phyloP scores from a whole-genome alignment of 2,113 vertebrate species.

The Sinocyclocheilus rhinocerous region DNA sequence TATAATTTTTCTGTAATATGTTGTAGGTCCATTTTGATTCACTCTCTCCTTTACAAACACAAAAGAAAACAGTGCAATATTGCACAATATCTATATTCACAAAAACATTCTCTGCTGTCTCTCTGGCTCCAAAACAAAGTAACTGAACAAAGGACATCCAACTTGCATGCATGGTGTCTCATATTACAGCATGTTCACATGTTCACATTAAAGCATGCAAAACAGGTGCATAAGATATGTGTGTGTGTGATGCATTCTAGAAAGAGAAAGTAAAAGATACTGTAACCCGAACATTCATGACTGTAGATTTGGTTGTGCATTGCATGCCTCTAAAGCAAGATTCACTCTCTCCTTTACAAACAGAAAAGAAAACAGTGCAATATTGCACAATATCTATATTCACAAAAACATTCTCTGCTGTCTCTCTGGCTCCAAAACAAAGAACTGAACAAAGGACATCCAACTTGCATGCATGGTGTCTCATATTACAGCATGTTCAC shows the following conservation, averaged over 20 bases:
- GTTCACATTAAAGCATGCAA: neutral
- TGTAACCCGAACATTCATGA: neutral
- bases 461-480: neutral
- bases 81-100: neutral
- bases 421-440: slow-evolving; percentile 34
- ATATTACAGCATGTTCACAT: slow-evolving; percentile 12
- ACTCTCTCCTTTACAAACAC: neutral
- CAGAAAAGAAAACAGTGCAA: neutral
- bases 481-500: slow-evolving; percentile 27
- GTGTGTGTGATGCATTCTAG: neutral
- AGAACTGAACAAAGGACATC: slow-evolving; percentile 8
- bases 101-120: neutral
- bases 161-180: slow-evolving; percentile 9
- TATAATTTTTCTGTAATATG: neutral
- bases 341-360: neutral
- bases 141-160: slow-evolving; percentile 7
- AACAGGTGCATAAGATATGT: neutral
- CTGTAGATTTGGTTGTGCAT: neutral
- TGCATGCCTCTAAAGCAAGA: neutral
- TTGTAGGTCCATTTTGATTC: neutral
- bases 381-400: neutral
- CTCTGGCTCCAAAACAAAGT: slow-evolving; percentile 25
- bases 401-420: neutral
- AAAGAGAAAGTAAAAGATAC: neutral
- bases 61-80: neutral